phyloP scores from a whole-genome alignment of 2,113 vertebrate genomes.

The Cyanoderma ruficeps region DNA sequence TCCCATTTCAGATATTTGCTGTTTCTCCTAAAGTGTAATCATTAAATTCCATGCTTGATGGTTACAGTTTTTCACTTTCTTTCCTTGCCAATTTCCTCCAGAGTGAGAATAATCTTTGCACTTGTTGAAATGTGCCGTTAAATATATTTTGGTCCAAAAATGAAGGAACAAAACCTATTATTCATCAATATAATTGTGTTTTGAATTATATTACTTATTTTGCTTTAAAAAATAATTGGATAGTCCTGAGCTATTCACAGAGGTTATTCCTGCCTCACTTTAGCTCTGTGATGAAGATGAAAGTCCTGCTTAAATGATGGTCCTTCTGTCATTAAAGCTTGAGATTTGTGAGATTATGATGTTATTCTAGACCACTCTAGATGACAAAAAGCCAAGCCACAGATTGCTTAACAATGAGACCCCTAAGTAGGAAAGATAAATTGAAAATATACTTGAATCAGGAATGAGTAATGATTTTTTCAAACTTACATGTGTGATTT shows the following conservation, averaged over 20 bases:
- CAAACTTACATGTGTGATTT: not conserved
- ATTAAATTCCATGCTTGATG: slow-evolving; percentile 3
- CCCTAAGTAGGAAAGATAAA: not conserved
- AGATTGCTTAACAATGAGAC: not conserved
- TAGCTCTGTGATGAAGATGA: not conserved
- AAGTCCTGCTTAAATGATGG: not conserved
- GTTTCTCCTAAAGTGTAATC: not conserved
- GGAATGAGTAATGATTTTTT: not conserved
- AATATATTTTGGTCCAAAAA: not conserved
- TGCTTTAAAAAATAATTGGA: not conserved
- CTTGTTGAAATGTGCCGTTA: not conserved
- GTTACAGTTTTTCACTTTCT: not conserved
- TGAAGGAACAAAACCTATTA: not conserved
- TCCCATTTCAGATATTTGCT: not conserved
- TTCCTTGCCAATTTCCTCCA: not conserved
- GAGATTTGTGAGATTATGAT: not conserved
- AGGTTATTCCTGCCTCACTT: not conserved
- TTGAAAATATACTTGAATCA: not conserved
- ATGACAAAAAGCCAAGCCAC: not conserved
- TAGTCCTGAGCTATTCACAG: not conserved
- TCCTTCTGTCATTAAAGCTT: not conserved
- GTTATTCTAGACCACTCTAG: not conserved
- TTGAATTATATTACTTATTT: not conserved
- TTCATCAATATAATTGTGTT: not conserved
- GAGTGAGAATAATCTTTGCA: not conserved